Evolutionary conservation across 2,113 vertebrate genomes (phyloP).

Genomic region (Arenaria interpres): DNA sequence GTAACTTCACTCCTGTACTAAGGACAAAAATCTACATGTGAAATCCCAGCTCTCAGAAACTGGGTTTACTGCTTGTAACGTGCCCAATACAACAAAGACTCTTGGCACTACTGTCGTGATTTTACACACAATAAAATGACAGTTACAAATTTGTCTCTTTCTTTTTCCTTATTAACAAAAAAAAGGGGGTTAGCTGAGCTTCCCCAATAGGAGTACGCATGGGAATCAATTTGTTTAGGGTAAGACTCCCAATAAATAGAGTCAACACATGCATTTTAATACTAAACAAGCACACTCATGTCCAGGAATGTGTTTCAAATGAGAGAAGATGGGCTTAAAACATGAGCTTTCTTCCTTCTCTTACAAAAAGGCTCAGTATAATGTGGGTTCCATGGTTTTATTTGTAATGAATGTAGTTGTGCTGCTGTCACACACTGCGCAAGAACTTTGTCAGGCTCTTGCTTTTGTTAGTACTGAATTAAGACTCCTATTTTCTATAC

Average conservation of each 20-base stretch:
- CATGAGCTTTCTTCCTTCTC: background rate
- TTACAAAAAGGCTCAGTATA: background rate
- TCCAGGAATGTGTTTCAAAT: background rate
- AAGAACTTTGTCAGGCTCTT: background rate
- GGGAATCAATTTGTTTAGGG: background rate
- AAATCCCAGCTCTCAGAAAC: background rate
- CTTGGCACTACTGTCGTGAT: background rate
- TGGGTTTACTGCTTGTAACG: background rate
- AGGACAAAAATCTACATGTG: background rate
- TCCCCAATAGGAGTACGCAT: background rate
- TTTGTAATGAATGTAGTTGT: background rate
- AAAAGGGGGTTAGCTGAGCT: background rate
- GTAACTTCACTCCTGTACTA: background rate
- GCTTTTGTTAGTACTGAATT: background rate
- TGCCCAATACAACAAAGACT: background rate
- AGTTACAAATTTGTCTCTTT: conserved; percentile 11
- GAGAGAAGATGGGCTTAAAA: background rate
- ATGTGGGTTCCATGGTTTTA: fast-evolving
- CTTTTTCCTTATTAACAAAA: background rate
- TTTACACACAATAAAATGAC: conserved; percentile 24
- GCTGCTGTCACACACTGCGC: background rate
- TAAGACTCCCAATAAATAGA: background rate
- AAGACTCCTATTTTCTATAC: background rate
- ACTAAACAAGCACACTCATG: background rate
- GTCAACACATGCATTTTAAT: background rate